Conservation (phyloP, 2,888 invertebrate species). For the Brenthis hecate region DNA sequence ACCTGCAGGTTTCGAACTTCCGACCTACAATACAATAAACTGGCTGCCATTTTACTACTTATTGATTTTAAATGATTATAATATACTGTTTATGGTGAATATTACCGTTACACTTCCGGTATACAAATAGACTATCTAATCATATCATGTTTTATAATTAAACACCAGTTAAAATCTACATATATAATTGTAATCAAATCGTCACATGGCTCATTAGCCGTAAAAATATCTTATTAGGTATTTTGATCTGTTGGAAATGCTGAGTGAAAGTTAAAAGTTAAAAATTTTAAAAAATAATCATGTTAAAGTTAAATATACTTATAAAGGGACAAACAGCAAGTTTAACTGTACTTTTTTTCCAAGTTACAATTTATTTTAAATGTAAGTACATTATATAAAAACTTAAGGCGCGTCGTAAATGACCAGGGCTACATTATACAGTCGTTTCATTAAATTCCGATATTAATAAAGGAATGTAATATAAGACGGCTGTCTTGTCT, state of each 20-base stretch:
- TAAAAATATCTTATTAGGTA: no score
- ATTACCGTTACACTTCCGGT: slow-evolving; percentile 16
- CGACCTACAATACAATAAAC: slow-evolving; percentile 9
- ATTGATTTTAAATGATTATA: slow-evolving; percentile 3
- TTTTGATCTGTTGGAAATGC: no score
- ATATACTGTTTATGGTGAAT: neutral
- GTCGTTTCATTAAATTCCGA: slow-evolving; percentile 65
- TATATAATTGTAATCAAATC: slow-evolving; percentile 18
- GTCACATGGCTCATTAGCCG: slow-evolving; percentile 9
- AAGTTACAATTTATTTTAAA: no score
- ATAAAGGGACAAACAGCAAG: no score
- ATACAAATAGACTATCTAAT: neutral
- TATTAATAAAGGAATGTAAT: slow-evolving; percentile 45
- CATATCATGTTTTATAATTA: slow-evolving; percentile 17
- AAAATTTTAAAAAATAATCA: no score
- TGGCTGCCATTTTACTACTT: slow-evolving; percentile 3
- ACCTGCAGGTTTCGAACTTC: slow-evolving; percentile 1
- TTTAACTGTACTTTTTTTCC: neutral
- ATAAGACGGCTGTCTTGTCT: slow-evolving; percentile 1
- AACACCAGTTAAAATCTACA: slow-evolving; percentile 13
- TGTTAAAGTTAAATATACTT: no score
- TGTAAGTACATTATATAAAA: slow-evolving; percentile 8
- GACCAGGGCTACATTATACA: slow-evolving; percentile 22
- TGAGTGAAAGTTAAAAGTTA: no score
- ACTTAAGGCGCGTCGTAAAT: slow-evolving; percentile 5